Conservation (phyloP, 2,113 vertebrate species). For the Procavia capensis region DNA sequence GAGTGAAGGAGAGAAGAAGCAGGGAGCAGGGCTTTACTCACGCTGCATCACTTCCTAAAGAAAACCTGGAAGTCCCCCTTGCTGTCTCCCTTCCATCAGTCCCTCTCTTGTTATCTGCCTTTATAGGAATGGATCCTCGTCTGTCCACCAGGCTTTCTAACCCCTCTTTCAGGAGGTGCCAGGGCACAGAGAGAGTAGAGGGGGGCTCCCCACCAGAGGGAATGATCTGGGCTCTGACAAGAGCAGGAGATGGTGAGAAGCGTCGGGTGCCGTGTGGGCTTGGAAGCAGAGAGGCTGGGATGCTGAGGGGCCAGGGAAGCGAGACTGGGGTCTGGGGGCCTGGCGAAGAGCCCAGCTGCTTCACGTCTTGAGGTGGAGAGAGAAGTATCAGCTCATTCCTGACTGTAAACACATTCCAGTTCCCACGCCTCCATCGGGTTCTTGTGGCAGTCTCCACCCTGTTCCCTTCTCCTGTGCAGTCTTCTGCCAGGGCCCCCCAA, state of each 20-base stretch:
- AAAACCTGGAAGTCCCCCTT: background rate
- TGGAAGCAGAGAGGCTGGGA: background rate
- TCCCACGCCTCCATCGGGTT: conserved; percentile 63
- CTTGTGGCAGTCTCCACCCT: background rate
- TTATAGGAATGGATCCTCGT: background rate
- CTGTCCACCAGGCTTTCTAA: background rate
- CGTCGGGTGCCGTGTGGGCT: background rate
- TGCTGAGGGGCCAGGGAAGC: background rate
- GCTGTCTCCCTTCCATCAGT: background rate
- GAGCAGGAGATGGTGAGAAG: background rate
- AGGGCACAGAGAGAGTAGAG: background rate
- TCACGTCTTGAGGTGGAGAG: conserved; percentile 64
- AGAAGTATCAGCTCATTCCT: conserved; percentile 35
- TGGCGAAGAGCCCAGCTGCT: conserved; percentile 57
- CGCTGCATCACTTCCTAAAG: background rate
- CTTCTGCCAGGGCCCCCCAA: background rate
- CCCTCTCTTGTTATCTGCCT: background rate
- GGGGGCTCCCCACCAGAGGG: background rate
- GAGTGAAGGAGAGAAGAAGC: background rate
- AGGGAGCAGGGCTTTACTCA: too few species aligned
- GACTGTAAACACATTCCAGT: background rate
- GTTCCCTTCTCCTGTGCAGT: background rate
- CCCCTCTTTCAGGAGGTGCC: background rate
- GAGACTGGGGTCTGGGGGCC: background rate
- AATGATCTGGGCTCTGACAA: background rate